Evolutionary conservation across 2,113 vertebrate species (phyloP).

Genomic region (Hiodon tergisus): DNA sequence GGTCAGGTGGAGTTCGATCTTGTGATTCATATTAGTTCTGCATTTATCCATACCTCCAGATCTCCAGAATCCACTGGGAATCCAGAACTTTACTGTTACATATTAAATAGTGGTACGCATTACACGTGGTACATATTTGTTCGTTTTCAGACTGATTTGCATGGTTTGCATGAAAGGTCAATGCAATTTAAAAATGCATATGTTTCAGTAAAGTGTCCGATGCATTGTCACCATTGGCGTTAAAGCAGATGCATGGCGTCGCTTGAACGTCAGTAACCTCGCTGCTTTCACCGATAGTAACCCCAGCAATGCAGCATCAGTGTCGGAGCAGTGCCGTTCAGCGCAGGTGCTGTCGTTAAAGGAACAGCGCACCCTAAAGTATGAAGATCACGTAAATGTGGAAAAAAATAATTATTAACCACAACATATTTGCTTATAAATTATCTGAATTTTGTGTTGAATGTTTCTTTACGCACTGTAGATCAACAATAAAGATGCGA

Average conservation of each 20-base stretch:
- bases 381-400: background rate
- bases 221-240: constrained; percentile 14
- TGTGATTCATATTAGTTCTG: too few relatives aligned
- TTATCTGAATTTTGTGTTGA: background rate
- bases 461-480: background rate
- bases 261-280: constrained; percentile 70
- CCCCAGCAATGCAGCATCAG: constrained; percentile 73
- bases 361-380: background rate
- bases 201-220: too few relatives aligned
- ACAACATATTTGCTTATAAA: too few relatives aligned
- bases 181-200: too few relatives aligned
- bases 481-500: background rate
- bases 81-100: too few relatives aligned
- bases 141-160: too few relatives aligned
- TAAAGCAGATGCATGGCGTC: constrained; percentile 56
- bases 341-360: constrained; percentile 33
- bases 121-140: too few relatives aligned
- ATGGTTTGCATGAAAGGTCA: too few relatives aligned
- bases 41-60: too few relatives aligned
- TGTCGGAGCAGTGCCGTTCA: constrained; percentile 45
- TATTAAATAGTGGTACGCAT: too few relatives aligned
- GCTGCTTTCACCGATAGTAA: constrained; percentile 66
- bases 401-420: background rate
- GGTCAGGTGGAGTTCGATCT: too few relatives aligned
- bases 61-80: too few relatives aligned